Conservation (phyloP, 2,797 vertebrate species). For the Glyptemys insculpta region DNA sequence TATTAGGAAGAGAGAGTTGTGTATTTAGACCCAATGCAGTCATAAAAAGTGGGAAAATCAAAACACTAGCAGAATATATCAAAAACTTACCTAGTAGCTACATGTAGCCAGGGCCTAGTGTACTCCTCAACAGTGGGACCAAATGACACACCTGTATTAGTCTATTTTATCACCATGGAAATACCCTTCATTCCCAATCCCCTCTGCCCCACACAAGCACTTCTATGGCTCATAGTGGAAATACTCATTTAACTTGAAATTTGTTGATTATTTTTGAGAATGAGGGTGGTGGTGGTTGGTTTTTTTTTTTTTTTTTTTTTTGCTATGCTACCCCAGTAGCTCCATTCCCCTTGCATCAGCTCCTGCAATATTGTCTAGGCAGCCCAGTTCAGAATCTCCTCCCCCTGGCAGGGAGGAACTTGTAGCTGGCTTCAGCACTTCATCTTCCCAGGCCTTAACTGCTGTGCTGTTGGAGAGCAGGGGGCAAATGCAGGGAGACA, state of each 20-base stretch:
- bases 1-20: not conserved
- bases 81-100: not conserved
- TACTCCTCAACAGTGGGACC: not conserved
- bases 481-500: rapidly evolving
- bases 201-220: not conserved
- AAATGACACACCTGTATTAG: not conserved
- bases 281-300: too few species aligned
- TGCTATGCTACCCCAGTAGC: not conserved
- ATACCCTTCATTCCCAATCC: rapidly evolving
- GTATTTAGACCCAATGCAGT: not conserved
- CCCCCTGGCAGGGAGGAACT: rapidly evolving
- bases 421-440: not conserved
- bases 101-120: not conserved
- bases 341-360: not conserved
- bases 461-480: not conserved
- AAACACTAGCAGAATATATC: rapidly evolving
- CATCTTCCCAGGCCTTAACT: not conserved
- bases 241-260: not conserved
- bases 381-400: not conserved
- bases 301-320: not conserved
- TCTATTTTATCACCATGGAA: not conserved
- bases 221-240: not conserved
- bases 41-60: not conserved
- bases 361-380: not conserved
- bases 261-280: not conserved